These are phyloP conservation scores for Uromys caudimaculatus DNA, from an alignment of 2,797 vertebrate genomes.

Conservation along the genomic window DNA sequence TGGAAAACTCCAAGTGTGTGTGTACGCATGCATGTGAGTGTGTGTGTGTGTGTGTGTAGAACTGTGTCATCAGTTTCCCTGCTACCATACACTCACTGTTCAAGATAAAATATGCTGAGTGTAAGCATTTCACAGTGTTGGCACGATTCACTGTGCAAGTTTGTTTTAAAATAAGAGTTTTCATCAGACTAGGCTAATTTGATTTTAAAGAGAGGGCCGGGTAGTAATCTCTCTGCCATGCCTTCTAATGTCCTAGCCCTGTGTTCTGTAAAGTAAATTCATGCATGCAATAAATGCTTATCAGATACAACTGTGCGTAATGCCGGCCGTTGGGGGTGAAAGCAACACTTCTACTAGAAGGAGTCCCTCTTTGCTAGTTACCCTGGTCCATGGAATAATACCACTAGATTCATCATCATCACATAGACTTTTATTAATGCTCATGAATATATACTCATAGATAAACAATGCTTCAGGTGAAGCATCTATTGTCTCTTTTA, in stretches of 20 bases:
- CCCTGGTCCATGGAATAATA: neutral
- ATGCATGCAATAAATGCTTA: conserved; percentile 14
- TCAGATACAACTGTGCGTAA: neutral
- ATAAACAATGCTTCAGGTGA: neutral
- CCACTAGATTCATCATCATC: neutral
- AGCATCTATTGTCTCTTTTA: neutral
- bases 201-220: conserved; percentile 1
- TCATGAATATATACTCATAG: neutral
- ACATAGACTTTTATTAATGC: neutral
- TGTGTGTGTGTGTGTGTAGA: neutral
- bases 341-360: neutral
- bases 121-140: neutral
- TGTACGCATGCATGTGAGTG: neutral
- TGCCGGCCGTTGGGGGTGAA: neutral
- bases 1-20: conserved; percentile 13
- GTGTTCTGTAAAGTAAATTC: conserved; percentile 36
- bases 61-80: neutral
- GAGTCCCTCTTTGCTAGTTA: neutral
- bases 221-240: neutral
- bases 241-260: neutral
- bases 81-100: neutral
- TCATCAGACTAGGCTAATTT: conserved; percentile 55
- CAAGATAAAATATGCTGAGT: neutral
- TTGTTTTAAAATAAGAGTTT: conserved; percentile 42
- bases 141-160: neutral